Evolutionary conservation across 2,888 invertebrate species (phyloP), one percentile per base, ranked within the genome.

Genomic region (Amphiduros pacificus): DNA sequence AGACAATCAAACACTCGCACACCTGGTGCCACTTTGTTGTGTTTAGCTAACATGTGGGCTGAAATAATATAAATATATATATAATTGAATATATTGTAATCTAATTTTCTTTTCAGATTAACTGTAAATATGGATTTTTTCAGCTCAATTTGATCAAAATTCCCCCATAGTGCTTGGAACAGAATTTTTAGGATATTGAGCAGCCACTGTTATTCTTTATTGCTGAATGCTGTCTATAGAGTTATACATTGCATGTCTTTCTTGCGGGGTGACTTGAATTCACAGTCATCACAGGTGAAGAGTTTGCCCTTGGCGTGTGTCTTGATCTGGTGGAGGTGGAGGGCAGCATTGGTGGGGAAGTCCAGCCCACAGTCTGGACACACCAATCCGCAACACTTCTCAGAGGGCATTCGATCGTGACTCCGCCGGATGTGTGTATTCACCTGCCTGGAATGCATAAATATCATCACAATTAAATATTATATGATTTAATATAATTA

Each of bases 41-140:
- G 69, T 40, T 69, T 61, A 2, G 69, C 60, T 36, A 69, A 27
- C 55, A 63, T 56, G 54, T 69, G 69, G 40, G 62, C 69, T 69
- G 55, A 24, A 60, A 27, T 17, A n/a, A n/a, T n/a, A n/a, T n/a
- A n/a, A n/a, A n/a, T n/a, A n/a, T n/a, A n/a, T n/a, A n/a, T n/a
- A n/a, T n/a, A n/a, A n/a, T n/a, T n/a, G n/a, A n/a, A n/a, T n/a
- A n/a, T n/a, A n/a, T n/a, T n/a, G n/a, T n/a, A n/a, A n/a, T n/a
- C n/a, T n/a, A n/a, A n/a, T n/a, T n/a, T n/a, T n/a, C n/a, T n/a
- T n/a, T n/a, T n/a, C n/a, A n/a, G n/a, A n/a, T n/a, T n/a, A n/a
- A n/a, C n/a, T n/a, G n/a, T n/a, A n/a, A n/a, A n/a, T n/a, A n/a
- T n/a, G n/a, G n/a, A n/a, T n/a, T n/a, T n/a, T n/a, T n/a, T n/a